Evolutionary conservation across 2,797 vertebrate genomes (phyloP).

Genomic region (Poecilia picta): DNA sequence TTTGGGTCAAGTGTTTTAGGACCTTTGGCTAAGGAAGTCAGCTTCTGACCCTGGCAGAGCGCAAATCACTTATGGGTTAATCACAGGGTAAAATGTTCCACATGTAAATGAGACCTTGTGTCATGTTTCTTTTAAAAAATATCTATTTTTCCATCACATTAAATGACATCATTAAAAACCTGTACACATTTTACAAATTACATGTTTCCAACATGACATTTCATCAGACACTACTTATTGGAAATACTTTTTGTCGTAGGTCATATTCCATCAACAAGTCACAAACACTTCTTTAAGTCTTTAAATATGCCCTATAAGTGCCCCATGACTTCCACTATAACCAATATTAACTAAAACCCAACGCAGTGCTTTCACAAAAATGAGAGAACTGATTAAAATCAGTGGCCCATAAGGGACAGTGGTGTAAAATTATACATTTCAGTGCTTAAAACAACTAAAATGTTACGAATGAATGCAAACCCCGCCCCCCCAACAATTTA

Average conservation of each 20-base stretch:
- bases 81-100: not conserved
- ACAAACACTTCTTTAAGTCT: constrained; percentile 7
- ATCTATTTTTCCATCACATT: constrained; percentile 79
- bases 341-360: constrained; percentile 46
- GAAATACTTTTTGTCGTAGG: constrained; percentile 49
- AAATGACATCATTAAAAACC: constrained; percentile 74
- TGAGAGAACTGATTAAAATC: constrained; percentile 50
- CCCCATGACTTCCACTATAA: constrained; percentile 19
- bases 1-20: constrained; percentile 23
- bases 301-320: constrained; percentile 22
- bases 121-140: constrained; percentile 75
- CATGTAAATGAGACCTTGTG: not conserved
- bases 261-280: constrained; percentile 51
- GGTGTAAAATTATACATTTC: constrained; percentile 66
- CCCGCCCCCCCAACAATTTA: constrained; percentile 76
- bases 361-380: constrained; percentile 62
- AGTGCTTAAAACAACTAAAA: constrained; percentile 76
- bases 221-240: constrained; percentile 43
- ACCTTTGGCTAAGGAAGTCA: constrained; percentile 42
- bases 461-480: constrained; percentile 83
- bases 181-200: constrained; percentile 85
- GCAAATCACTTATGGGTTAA: not conserved
- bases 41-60: constrained; percentile 20
- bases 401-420: constrained; percentile 63
- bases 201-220: constrained; percentile 60